phyloP scores from a whole-genome alignment of 2,113 vertebrate species.

The Saguinus imperator region DNA sequence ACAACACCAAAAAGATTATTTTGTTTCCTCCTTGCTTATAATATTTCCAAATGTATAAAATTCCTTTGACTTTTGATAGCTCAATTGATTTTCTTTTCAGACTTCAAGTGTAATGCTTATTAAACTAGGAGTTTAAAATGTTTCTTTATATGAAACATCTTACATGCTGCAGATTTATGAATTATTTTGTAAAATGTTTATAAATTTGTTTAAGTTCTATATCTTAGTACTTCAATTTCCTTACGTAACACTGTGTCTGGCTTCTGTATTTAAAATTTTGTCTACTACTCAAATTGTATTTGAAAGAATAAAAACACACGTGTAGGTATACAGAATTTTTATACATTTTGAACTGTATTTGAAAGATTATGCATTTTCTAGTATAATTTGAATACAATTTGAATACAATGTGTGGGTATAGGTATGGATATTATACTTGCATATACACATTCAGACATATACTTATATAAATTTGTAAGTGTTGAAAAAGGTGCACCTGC shows the following conservation, averaged over 20 bases:
- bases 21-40: not conserved
- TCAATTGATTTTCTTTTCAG: not conserved
- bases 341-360: not conserved
- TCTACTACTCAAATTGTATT: not conserved
- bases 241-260: not conserved
- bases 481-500: not conserved
- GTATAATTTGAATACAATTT: not conserved
- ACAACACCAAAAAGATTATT: not conserved
- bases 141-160: not conserved
- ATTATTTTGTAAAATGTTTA: conserved; percentile 5
- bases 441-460: not conserved
- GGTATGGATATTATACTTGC: not conserved
- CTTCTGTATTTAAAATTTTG: not conserved
- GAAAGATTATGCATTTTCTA: not conserved
- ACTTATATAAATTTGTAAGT: not conserved
- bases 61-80: not conserved
- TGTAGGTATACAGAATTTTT: not conserved
- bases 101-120: not conserved
- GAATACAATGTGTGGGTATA: not conserved
- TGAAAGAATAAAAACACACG: not conserved
- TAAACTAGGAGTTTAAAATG: not conserved
- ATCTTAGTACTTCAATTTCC: not conserved
- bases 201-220: not conserved
- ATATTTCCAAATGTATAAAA: not conserved
- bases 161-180: not conserved